Conservation (phyloP, 2,888 invertebrate species). For the Euspilapteryx auroguttella region DNA sequence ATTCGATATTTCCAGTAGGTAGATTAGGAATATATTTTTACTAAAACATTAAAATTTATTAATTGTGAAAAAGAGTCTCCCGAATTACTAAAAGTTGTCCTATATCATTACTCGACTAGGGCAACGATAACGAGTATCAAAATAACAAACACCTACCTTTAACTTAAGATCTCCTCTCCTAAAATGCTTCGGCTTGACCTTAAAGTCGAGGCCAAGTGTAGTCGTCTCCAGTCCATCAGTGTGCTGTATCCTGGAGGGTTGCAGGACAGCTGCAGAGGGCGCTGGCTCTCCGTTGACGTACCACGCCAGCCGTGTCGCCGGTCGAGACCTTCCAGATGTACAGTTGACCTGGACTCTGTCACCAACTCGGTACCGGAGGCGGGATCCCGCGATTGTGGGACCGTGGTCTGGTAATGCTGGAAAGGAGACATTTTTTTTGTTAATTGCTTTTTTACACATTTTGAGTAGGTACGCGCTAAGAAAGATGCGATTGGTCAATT, state of each 20-base stretch:
- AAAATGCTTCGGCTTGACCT: conserved; percentile 80
- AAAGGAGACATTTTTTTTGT: too few relatives aligned
- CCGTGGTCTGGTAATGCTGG: conserved; percentile 80
- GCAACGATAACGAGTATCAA: too few relatives aligned
- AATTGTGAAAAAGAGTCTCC: too few relatives aligned
- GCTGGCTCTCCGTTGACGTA: conserved; percentile 84
- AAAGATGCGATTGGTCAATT: too few relatives aligned
- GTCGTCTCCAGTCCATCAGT: conserved; percentile 75
- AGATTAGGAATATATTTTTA: too few relatives aligned
- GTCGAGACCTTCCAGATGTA: conserved; percentile 80
- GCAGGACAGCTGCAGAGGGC: conserved; percentile 46
- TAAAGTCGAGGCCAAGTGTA: conserved; percentile 77
- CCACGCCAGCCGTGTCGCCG: conserved; percentile 82
- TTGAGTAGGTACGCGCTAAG: too few relatives aligned
- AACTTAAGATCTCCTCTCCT: conserved; percentile 83
- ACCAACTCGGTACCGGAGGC: conserved; percentile 79
- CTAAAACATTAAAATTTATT: too few relatives aligned
- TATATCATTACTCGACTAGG: too few relatives aligned
- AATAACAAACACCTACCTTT: conserved; percentile 63
- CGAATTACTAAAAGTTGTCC: too few relatives aligned
- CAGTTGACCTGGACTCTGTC: conserved; percentile 84
- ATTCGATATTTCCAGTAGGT: too few relatives aligned
- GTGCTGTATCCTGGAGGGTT: too few relatives aligned
- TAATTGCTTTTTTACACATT: too few relatives aligned
- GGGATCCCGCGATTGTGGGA: conserved; percentile 79